Base-by-base conservation (phyloP, 2,797 vertebrate genomes). In the Phoeniculus purpureus region DNA sequence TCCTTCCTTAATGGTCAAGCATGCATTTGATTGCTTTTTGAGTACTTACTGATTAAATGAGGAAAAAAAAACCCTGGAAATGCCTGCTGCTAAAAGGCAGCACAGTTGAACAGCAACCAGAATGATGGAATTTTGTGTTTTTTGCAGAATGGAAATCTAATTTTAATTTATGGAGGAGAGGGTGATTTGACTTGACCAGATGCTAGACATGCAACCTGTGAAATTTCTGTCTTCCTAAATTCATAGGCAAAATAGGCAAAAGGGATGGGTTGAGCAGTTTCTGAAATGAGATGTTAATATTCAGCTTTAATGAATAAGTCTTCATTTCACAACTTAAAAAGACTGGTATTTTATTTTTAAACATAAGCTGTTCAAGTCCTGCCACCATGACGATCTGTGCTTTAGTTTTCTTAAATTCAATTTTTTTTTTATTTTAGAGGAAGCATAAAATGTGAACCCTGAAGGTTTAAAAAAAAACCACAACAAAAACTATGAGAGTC, bases 201-300 rank as follows among this genome's bases (percentile, higher is more conserved):
- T 92, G 90, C 88, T 92, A 93, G 91, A 93, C 92, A 75, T 92
- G 88, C 86, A 94, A 92, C 93, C 93, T 93, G 90, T 95, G 90
- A 94, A 93, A 90, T 84, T 91, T 86, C 83, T 92, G 72, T 92
- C 93, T 95, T 85, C 88, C 76, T 91, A 91, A 91, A 88, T 93
- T 93, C 88, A 54, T 91, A 95, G 72, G 88, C 87, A 94, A 93
- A 96, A 89, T 92, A 87, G 89, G 87, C 82, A 91, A 91, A 91
- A 89, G 56, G 29, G 66, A 26, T 89, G 80, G 67, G 91, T 89
- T 67, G 81, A 94, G n/a, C 87, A 84, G 89, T 91, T 93, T 93
- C 81, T 92, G 75, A 92, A 95, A 94, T 86, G 74, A 89, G 83
- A 92, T 94, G 71, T 93, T 96, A 96, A 89, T 93, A 91, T 92